phyloP scores from a whole-genome alignment of 2,888 invertebrate species.

The Emesis furor region DNA sequence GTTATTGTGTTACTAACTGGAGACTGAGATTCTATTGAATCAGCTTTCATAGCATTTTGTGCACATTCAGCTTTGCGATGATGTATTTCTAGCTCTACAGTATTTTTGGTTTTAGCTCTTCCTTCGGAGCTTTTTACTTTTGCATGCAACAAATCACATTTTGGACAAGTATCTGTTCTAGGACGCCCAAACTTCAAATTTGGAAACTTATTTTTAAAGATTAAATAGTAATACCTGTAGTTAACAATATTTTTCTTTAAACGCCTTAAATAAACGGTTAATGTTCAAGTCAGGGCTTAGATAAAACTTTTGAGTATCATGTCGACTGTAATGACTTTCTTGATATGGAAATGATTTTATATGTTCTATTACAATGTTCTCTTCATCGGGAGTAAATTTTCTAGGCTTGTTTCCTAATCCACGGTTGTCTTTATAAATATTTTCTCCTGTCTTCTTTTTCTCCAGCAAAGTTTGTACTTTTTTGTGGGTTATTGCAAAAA shows the following conservation, averaged over 20 bases:
- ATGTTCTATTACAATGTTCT: not conserved
- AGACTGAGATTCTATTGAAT: conserved; percentile 33
- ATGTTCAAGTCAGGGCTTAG: conserved; percentile 29
- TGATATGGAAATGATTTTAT: conserved; percentile 10
- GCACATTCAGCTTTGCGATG: conserved; percentile 41
- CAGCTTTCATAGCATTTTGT: conserved; percentile 30
- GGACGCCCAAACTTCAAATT: conserved; percentile 35
- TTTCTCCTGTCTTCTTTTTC: conserved; percentile 8
- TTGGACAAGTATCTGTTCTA: conserved; percentile 43
- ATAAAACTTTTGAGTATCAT: conserved; percentile 28
- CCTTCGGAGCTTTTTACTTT: conserved; percentile 31
- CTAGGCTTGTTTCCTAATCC: conserved; percentile 14
- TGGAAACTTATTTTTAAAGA: conserved; percentile 10
- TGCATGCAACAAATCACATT: conserved; percentile 26
- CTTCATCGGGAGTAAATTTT: conserved; percentile 4
- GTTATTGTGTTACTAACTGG: conserved; percentile 34
- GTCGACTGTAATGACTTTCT: conserved; percentile 31
- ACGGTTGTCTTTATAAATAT: conserved; percentile 6
- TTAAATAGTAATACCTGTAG: conserved; percentile 20
- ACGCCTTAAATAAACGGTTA: conserved; percentile 14
- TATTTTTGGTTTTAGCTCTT: conserved; percentile 27
- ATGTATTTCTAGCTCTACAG: conserved; percentile 31
- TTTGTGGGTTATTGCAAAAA: not conserved
- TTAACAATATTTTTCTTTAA: conserved; percentile 30
- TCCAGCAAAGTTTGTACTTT: not conserved